phyloP scores from a whole-genome alignment of 1,140 invertebrate genomes.

The Brachionus manjavacas region DNA sequence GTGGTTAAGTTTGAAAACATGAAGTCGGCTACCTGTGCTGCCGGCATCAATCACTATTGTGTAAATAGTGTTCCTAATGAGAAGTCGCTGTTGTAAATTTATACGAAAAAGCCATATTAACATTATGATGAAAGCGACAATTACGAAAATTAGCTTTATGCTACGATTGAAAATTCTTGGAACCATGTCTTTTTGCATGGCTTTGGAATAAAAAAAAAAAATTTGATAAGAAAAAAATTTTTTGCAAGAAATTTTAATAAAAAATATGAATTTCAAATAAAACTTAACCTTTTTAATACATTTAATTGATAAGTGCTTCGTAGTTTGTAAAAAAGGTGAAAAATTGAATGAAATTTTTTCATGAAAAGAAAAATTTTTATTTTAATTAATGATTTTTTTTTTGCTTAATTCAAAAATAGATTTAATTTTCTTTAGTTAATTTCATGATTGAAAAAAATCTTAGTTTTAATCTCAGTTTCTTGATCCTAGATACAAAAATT shows the following conservation, averaged over 20 bases:
- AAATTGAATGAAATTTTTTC: too few species aligned
- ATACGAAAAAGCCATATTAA: neutral
- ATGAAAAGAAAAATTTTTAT: too few species aligned
- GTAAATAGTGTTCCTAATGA: constrained; percentile 57
- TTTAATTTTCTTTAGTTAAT: too few species aligned
- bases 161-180: neutral
- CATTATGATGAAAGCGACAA: neutral
- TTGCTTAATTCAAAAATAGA: too few species aligned
- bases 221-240: neutral
- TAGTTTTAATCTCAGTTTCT: too few species aligned
- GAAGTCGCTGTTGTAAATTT: neutral
- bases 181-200: constrained; percentile 8
- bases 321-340: neutral
- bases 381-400: too few species aligned
- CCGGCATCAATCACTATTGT: constrained; percentile 93
- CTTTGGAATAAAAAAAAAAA: neutral
- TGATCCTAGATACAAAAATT: too few species aligned
- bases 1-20: constrained; percentile 63
- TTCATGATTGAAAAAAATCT: too few species aligned
- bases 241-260: neutral
- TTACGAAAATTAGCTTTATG: neutral
- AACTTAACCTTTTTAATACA: neutral
- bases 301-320: neutral
- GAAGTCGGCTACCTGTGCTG: constrained; percentile 82
- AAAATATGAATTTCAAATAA: neutral